A percentile compares a stretch with the other conserved stretches of the same genome.
Evolutionary conservation across 2,113 vertebrate genomes (phyloP).

Genomic region (Ctenodactylus gundi): DNA sequence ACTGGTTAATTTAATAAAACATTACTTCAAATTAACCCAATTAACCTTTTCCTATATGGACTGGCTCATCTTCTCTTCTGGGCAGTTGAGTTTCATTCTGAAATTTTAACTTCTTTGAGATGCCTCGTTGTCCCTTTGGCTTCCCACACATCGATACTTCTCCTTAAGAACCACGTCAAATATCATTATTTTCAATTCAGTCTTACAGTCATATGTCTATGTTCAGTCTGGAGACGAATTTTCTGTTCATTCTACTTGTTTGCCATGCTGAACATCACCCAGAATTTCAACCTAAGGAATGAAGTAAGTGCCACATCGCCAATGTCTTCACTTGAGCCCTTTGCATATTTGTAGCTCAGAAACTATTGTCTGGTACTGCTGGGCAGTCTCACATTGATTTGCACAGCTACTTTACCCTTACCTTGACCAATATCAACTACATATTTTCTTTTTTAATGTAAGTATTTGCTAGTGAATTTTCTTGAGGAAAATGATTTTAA

Average conservation of each 20-base stretch:
- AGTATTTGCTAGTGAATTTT: background rate
- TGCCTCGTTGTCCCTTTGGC: background rate
- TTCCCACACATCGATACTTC: too few species aligned
- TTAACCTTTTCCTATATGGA: background rate
- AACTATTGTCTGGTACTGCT: background rate
- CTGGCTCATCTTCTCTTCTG: background rate
- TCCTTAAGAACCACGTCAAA: background rate
- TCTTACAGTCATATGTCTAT: background rate
- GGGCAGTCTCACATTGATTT: background rate
- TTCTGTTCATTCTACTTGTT: background rate
- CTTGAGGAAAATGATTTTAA: background rate
- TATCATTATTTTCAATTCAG: background rate
- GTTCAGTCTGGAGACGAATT: background rate
- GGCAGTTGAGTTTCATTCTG: background rate
- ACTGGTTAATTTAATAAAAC: constrained; percentile 44
- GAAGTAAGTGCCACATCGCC: background rate
- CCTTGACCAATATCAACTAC: background rate
- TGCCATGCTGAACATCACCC: background rate
- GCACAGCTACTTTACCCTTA: background rate
- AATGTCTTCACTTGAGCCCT: background rate
- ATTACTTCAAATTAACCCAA: background rate
- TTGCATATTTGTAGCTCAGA: background rate
- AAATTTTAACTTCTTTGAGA: background rate
- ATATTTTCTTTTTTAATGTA: background rate
- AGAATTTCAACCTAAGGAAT: background rate